Base-by-base conservation (phyloP, 2,888 invertebrate genomes). In the Athalia cordata region DNA sequence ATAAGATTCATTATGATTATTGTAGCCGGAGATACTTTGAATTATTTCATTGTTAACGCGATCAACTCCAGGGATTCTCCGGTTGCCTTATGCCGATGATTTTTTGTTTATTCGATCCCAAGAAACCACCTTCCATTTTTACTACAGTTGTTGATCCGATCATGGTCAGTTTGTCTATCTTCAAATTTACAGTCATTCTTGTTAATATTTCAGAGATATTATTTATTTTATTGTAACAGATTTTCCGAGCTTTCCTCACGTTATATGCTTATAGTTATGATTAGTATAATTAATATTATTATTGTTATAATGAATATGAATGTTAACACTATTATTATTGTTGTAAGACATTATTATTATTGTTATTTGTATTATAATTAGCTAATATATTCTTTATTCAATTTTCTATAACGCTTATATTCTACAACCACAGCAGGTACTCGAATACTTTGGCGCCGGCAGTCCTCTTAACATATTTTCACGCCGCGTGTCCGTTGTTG, bases 351-450 rank as follows among this genome's bases (percentile, higher is more conserved):
- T 55, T 6, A 64, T 64, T 43, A 43, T 29, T 29, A 29, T 29
- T 29, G 29, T 43, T 29, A 11, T 8, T 72, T 72, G 47, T 9
- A 43, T 75, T 75, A 13, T 61, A 43, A n/a, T 43, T 29, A 15
- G 29, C 29, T 75, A 70, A 70, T 77, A 47, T 50, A 29, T 49
- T 50, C 72, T 75, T 55, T 76, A n/a, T 78, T 62, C 77, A 78
- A 64, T 72, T 77, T 79, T 66, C 72, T 66, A 65, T 50, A 55
- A 72, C 67, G 61, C 77, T 77, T 76, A 61, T 72, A 80, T 79
- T 77, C 74, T 80, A 78, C 74, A 79, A 80, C 77, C 78, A 78
- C 77, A 80, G 78, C 80, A 81, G 81, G 81, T 81, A 81, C 81
- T 81, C 78, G 64, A 77, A 68, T 68, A 68, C 68, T 68, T 68